Evolutionary conservation across 2,797 vertebrate species (phyloP).

Genomic region (Zenarchopterus dispar): DNA sequence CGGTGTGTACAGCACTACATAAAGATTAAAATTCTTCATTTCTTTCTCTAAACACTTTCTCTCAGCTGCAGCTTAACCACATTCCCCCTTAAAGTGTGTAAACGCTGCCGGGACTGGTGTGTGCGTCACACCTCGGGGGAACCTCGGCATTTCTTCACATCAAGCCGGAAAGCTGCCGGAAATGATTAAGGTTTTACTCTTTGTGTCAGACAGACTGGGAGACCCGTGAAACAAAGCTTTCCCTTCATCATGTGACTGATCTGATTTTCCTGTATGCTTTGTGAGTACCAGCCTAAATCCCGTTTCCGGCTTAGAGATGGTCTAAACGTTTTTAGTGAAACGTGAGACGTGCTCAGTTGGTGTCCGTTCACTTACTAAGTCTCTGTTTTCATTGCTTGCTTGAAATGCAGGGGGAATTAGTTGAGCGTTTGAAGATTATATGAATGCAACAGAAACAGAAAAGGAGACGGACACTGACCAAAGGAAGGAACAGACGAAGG

Average conservation of each 20-base stretch:
- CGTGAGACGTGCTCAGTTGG: neutral
- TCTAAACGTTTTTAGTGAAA: constrained; percentile 21
- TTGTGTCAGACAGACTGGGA: constrained; percentile 54
- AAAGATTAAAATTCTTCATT: constrained; percentile 2
- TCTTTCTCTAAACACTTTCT: constrained; percentile 9
- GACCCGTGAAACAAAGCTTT: constrained; percentile 49
- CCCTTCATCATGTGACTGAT: constrained; percentile 50
- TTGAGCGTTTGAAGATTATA: constrained; percentile 1
- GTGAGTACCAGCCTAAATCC: constrained; percentile 33
- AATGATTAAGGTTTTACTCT: constrained; percentile 58
- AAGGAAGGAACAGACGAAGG: constrained; percentile 75
- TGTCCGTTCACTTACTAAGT: constrained; percentile 13
- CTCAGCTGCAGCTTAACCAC: constrained; percentile 12
- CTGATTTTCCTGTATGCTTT: constrained; percentile 54
- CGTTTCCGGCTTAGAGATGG: constrained; percentile 25
- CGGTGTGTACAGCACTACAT: neutral
- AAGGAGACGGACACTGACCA: constrained; percentile 85
- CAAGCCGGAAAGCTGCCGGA: constrained; percentile 54
- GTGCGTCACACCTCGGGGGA: constrained; percentile 40
- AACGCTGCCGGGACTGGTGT: constrained; percentile 25
- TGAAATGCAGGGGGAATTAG: neutral
- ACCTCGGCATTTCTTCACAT: constrained; percentile 32
- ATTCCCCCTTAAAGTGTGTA: constrained; percentile 47
- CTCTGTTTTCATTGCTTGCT: constrained; percentile 4
- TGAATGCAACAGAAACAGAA: constrained; percentile 21